Conservation (phyloP, 2,113 vertebrate genomes). For the Loxodonta africana region DNA sequence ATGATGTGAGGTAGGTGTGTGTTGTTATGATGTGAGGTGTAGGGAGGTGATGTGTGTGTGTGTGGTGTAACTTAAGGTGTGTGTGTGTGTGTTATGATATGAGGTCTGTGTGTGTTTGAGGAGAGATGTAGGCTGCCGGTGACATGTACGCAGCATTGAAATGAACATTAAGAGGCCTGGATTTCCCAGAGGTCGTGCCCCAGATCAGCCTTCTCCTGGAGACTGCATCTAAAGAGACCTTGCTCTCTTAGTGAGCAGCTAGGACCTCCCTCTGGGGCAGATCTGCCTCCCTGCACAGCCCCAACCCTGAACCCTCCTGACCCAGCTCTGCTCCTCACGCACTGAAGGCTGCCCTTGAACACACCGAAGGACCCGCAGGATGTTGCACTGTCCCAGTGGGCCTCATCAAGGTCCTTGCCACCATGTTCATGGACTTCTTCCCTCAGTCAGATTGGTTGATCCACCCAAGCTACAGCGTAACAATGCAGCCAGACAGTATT, state of each 20-base stretch:
- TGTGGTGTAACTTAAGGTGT: background rate
- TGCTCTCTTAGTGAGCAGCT: background rate
- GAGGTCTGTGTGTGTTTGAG: too few relatives aligned
- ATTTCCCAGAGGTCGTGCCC: background rate
- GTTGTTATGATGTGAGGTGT: background rate
- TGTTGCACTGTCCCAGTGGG: too few relatives aligned
- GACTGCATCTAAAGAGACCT: background rate
- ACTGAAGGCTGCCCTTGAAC: background rate
- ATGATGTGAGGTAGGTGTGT: background rate
- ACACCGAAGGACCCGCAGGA: background rate
- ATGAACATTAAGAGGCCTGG: background rate
- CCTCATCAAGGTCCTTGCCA: background rate
- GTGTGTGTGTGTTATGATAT: background rate
- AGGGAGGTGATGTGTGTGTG: background rate
- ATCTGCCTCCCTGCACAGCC: background rate
- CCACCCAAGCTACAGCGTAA: too few relatives aligned
- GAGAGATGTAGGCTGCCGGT: background rate
- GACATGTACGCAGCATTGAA: accelerated
- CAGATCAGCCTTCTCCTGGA: background rate
- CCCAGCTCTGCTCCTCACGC: background rate
- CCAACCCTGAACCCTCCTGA: background rate
- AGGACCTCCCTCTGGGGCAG: background rate
- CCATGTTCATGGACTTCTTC: accelerated
- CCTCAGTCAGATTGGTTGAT: background rate
- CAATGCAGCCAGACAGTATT: accelerated